phyloP scores from a whole-genome alignment of 2,888 invertebrate genomes.

The Drosophila kambysellisi region DNA sequence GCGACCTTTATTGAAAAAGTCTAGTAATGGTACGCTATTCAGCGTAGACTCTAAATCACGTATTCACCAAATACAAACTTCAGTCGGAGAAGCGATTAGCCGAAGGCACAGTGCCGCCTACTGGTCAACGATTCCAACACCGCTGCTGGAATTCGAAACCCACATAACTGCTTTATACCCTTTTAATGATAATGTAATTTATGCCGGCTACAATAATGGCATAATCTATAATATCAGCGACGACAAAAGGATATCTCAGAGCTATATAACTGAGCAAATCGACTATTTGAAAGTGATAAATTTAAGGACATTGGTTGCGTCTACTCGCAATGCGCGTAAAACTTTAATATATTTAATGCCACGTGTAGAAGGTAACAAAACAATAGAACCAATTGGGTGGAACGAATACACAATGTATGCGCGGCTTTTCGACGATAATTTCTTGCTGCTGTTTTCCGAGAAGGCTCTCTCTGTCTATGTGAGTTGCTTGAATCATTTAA shows the following conservation, averaged over 20 bases:
- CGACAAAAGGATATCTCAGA: constrained; percentile 35
- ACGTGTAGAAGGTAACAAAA: background rate
- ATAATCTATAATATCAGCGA: constrained; percentile 70
- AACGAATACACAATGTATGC: constrained; percentile 43
- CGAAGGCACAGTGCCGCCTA: constrained; percentile 22
- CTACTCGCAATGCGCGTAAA: constrained; percentile 27
- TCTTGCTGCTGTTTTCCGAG: constrained; percentile 71
- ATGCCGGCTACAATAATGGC: constrained; percentile 80
- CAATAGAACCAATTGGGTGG: background rate
- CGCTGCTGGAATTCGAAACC: constrained; percentile 33
- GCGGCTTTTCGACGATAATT: constrained; percentile 53
- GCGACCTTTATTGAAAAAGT: constrained; percentile 53
- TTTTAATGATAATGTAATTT: constrained; percentile 54
- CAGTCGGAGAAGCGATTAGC: background rate
- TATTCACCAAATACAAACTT: constrained; percentile 77
- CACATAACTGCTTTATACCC: constrained; percentile 71
- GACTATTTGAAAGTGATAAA: constrained; percentile 77
- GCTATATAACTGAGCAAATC: constrained; percentile 51
- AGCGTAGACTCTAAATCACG: constrained; percentile 82
- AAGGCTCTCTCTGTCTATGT: constrained; percentile 65
- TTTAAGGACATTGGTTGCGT: constrained; percentile 69
- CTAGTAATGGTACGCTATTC: constrained; percentile 62
- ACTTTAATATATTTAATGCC: constrained; percentile 47
- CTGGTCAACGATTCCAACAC: constrained; percentile 75
- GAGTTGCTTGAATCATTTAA: constrained; percentile 28